Evolutionary conservation across 2,113 vertebrate genomes (phyloP).

Genomic region (Semnornis frantzii): DNA sequence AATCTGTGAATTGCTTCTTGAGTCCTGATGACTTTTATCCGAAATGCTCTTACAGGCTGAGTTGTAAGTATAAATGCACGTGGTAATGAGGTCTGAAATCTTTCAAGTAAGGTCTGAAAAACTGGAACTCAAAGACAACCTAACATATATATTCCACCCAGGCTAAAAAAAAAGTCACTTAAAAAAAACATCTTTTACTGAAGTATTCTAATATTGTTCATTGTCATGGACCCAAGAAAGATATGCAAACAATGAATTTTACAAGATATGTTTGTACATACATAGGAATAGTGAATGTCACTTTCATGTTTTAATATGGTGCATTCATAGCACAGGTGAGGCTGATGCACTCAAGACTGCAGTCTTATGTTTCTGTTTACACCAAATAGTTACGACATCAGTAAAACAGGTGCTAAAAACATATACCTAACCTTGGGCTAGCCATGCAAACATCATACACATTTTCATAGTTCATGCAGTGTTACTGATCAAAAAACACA

Average conservation of each 20-base stretch:
- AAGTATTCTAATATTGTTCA: not conserved
- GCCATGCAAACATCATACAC: not conserved
- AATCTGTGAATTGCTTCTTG: not conserved
- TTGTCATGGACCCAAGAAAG: not conserved
- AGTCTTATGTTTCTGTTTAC: not conserved
- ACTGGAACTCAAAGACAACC: not conserved
- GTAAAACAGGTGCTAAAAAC: not conserved
- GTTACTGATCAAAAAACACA: not conserved
- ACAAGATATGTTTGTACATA: not conserved
- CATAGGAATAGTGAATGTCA: not conserved
- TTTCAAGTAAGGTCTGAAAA: not conserved
- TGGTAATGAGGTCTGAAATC: not conserved
- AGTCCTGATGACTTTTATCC: not conserved
- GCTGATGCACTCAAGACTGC: not conserved
- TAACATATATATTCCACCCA: fast-evolving
- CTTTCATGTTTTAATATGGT: not conserved
- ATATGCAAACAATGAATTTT: not conserved
- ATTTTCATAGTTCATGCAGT: not conserved
- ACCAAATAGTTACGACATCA: not conserved
- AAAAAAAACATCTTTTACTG: not conserved
- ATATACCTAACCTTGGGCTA: not conserved
- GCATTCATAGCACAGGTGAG: not conserved
- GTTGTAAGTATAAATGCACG: not conserved
- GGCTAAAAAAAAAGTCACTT: not conserved
- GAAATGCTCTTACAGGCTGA: not conserved